phyloP scores from a whole-genome alignment of 2,797 vertebrate genomes.

The Potorous gilbertii region DNA sequence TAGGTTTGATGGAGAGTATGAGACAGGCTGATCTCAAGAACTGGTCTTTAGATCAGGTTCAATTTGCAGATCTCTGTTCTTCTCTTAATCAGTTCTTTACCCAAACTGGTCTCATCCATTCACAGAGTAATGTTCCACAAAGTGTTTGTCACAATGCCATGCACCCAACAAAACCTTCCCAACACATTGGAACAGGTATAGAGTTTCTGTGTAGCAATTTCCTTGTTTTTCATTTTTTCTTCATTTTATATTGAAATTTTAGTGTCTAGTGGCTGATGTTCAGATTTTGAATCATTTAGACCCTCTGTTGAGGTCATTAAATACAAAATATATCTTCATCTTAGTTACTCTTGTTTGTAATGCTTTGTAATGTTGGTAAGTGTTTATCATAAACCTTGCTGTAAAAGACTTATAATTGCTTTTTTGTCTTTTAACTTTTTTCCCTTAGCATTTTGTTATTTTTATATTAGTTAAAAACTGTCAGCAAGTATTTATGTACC shows the following conservation, averaged over 20 bases:
- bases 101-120: slow-evolving; percentile 94
- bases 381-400: not conserved
- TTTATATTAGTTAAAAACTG: not conserved
- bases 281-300: not conserved
- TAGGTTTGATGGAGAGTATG: slow-evolving; percentile 96
- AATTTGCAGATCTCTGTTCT: slow-evolving; percentile 95
- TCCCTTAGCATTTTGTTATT: not conserved
- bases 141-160: slow-evolving; percentile 92
- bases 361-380: not conserved
- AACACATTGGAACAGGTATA: slow-evolving; percentile 92
- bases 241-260: slow-evolving; percentile 29
- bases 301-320: slow-evolving; percentile 24
- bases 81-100: slow-evolving; percentile 96
- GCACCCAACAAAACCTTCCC: slow-evolving; percentile 91
- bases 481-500: not conserved
- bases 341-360: not conserved
- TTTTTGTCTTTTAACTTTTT: not conserved
- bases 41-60: slow-evolving; percentile 94
- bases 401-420: not conserved
- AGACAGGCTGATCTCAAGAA: slow-evolving; percentile 95
- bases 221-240: slow-evolving; percentile 32
- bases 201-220: not conserved
- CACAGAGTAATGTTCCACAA: slow-evolving; percentile 91
- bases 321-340: not conserved
- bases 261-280: slow-evolving; percentile 9